Evolutionary conservation across 2,888 invertebrate species (phyloP), one percentile per base, ranked within the genome.

Genomic region (Caradrina kadenii): DNA sequence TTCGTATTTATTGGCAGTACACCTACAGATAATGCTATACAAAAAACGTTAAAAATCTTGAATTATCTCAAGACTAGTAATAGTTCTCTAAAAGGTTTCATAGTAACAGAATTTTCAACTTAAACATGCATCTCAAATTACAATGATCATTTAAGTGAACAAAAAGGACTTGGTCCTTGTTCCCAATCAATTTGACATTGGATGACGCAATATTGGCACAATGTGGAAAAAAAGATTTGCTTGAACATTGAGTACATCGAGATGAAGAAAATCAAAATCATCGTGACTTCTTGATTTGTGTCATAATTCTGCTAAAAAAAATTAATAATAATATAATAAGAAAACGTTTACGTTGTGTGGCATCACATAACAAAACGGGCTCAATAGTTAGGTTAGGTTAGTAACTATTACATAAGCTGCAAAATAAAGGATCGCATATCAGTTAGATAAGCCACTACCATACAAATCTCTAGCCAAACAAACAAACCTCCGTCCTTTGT

Each of bases 341-440:
- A 53, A n/a, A 15, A 17, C 7, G 31, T 6, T 11, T 10, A 61
- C 1, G 4, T n/a, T 49, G 19, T 55, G 17, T 8, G 17, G 45
- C 45, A 48, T 52, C 15, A 60, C 22, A 63, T 79, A 56, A 49
- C 52, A 61, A 63, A 45, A 15, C 19, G 8, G 39, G 42, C 4
- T 49, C 54, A 22, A 73, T 53, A 64, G 21, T 79, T 61, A 42
- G 42, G 73, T 31, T 62, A 79, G 64, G 79, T 75, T 68, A 58
- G 58, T 80, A 22, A 48, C 19, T 49, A 53, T 63, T 50, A 62
- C 42, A 22, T 62, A 52, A 64, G 8, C 31, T 63, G 39, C 22
- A 49, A 61, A 42, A 17, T 39, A 45, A 22, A 21, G 31, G 52
- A 48, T 52, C n/a, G 53, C 49, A 39, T 61, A 49, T 58, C 80